Evolutionary conservation across 2,797 vertebrate genomes (phyloP).

Genomic region (Amphiprion clarkii): DNA sequence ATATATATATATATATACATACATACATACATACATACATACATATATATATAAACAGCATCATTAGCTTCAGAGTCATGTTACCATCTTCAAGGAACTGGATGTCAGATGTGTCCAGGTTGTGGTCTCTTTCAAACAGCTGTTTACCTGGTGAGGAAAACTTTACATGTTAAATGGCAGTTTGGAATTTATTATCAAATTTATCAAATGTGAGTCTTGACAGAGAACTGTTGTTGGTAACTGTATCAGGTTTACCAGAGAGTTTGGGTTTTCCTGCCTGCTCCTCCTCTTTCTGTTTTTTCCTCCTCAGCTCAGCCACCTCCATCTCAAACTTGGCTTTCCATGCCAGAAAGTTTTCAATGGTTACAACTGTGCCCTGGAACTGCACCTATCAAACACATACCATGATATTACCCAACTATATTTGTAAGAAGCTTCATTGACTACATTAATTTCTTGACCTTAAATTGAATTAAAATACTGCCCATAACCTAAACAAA

Average conservation of each 20-base stretch:
- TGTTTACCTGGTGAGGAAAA: constrained; percentile 90
- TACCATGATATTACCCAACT: not conserved
- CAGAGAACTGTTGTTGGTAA: no score
- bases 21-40: no score
- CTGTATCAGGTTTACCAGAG: constrained; percentile 83
- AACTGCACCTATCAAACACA: constrained; percentile 87
- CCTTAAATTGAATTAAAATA: no score
- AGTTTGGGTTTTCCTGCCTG: constrained; percentile 93
- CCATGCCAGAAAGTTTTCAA: constrained; percentile 97
- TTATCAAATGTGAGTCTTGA: no score
- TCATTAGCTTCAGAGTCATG: no score
- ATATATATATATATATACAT: no score
- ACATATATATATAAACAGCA: no score
- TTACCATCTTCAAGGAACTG: constrained; percentile 97
- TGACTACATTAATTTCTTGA: no score
- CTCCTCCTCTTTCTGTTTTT: constrained; percentile 95
- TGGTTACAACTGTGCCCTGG: constrained; percentile 97
- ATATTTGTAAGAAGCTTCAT: no score
- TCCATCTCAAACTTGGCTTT: constrained; percentile 94
- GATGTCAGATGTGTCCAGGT: constrained; percentile 98
- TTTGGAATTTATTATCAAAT: no score
- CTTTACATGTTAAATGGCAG: not conserved
- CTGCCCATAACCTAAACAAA: not conserved
- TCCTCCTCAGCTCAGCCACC: constrained; percentile 90
- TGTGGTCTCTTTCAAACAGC: constrained; percentile 97